These are phyloP conservation scores for Marasmarcha lunaedactyla DNA, from an alignment of 2,888 invertebrate genomes.

Conservation along the genomic window DNA sequence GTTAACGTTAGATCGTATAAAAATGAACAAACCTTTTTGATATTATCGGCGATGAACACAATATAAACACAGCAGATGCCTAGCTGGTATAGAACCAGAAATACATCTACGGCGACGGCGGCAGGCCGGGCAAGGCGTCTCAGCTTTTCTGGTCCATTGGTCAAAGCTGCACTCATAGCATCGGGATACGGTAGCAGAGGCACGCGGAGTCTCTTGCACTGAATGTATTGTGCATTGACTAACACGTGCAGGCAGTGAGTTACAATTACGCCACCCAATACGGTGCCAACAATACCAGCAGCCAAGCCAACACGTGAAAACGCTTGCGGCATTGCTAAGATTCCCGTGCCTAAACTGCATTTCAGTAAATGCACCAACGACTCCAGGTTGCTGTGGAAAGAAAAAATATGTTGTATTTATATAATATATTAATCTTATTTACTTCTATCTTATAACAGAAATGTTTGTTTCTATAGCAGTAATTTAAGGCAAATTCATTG, in stretches of 20 bases:
- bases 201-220: conserved; percentile 72
- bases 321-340: conserved; percentile 94
- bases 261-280: conserved; percentile 82
- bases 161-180: conserved; percentile 83
- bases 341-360: conserved; percentile 93
- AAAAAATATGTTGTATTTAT: neutral
- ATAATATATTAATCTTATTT: neutral
- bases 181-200: conserved; percentile 87
- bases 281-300: conserved; percentile 81
- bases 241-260: conserved; percentile 91
- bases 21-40: conserved; percentile 70
- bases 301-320: conserved; percentile 86
- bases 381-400: conserved; percentile 76
- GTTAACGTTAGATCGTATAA: no score
- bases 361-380: conserved; percentile 89
- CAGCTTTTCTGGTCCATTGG: conserved; percentile 77
- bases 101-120: conserved; percentile 74
- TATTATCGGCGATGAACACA: conserved; percentile 89
- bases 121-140: conserved; percentile 72
- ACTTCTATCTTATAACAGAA: neutral
- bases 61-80: conserved; percentile 97
- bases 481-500: no score
- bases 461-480: no score
- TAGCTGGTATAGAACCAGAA: conserved; percentile 85
- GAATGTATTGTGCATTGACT: conserved; percentile 67